Evolutionary conservation across 2,113 vertebrate genomes (phyloP).

Genomic region (Geococcyx californianus): DNA sequence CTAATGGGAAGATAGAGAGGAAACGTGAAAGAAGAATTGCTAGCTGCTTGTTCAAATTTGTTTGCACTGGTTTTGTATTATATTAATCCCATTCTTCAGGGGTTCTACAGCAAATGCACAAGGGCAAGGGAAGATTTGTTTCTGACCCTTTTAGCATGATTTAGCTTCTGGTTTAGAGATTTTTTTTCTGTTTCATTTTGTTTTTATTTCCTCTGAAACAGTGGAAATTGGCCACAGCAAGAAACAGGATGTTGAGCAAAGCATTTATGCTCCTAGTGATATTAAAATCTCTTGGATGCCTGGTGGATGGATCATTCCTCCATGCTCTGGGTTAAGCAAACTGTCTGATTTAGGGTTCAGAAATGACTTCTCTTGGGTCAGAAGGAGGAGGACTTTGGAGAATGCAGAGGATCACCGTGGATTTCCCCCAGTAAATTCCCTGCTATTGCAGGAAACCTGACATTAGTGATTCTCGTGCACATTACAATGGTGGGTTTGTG

Average conservation of each 20-base stretch:
- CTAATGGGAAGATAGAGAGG: background rate
- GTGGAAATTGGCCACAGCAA: background rate
- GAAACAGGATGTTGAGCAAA: conserved; percentile 34
- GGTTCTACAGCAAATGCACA: background rate
- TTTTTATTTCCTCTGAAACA: background rate
- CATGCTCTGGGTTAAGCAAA: background rate
- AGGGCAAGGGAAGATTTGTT: background rate
- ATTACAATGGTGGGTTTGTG: background rate
- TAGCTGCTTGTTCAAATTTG: background rate
- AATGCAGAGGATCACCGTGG: background rate
- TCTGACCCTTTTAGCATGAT: background rate
- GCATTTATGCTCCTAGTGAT: background rate
- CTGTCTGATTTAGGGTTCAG: background rate
- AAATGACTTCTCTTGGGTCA: background rate
- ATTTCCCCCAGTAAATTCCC: background rate
- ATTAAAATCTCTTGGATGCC: background rate
- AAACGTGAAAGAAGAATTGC: background rate
- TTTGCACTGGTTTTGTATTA: background rate
- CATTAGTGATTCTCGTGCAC: background rate
- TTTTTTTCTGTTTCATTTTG: background rate
- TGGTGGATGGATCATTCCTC: conserved; percentile 25
- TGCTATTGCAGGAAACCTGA: background rate
- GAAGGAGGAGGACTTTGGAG: background rate
- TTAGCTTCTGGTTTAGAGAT: background rate
- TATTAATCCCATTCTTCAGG: background rate